Evolutionary conservation across 30 jellyfish, hydroid and myxozoan genomes (phyloP).

Genomic region (Cassiopea xamachana): DNA sequence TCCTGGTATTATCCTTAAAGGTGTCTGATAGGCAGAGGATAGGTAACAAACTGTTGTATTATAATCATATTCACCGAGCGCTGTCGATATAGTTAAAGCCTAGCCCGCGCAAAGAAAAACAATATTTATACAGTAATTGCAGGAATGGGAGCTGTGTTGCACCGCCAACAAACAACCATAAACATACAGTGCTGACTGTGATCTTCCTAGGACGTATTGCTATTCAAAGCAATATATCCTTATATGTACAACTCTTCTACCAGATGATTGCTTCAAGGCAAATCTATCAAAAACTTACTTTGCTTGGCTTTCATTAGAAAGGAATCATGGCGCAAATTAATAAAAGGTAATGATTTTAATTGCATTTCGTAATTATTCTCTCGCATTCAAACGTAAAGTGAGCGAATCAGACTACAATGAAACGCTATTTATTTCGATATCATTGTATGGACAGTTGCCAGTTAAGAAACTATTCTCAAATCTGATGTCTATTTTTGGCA

Average conservation of each 20-base stretch:
- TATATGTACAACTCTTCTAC: not conserved
- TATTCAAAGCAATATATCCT: not conserved
- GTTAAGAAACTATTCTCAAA: too few species aligned
- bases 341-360: not conserved
- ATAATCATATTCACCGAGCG: too few species aligned
- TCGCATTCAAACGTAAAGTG: too few species aligned
- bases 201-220: not conserved
- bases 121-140: not conserved
- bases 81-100: too few species aligned
- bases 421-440: too few species aligned
- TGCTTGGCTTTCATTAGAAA: not conserved
- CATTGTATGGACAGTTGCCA: too few species aligned
- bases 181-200: not conserved
- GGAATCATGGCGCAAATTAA: not conserved
- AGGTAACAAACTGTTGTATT: too few species aligned
- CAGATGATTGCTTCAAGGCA: not conserved
- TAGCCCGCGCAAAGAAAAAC: not conserved
- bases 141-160: not conserved
- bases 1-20: too few species aligned
- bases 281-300: too few species aligned
- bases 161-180: not conserved
- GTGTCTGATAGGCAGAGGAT: too few species aligned
- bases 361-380: not conserved
- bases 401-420: too few species aligned
- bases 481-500: too few species aligned